phyloP scores from a whole-genome alignment of 2,888 invertebrate species.

The Acanthosoma haemorrhoidale region DNA sequence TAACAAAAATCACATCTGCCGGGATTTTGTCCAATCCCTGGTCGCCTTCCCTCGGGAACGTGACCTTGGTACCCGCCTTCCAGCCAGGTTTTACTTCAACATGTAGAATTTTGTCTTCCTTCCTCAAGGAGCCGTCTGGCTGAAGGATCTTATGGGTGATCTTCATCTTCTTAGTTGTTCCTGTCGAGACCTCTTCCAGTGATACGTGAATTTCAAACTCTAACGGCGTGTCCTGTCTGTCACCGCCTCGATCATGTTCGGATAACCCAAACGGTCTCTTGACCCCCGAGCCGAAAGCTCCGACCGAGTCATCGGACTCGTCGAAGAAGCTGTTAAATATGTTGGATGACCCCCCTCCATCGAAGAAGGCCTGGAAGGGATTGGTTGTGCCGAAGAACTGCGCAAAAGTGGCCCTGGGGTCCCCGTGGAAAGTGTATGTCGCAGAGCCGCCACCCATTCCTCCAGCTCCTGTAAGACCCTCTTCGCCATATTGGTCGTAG shows the following conservation, averaged over 20 bases:
- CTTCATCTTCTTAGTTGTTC: conserved; percentile 97
- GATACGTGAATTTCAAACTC: conserved; percentile 89
- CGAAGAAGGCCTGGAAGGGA: conserved; percentile 81
- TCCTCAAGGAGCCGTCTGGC: conserved; percentile 74
- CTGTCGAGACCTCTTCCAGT: conserved; percentile 87
- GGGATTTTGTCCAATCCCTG: conserved; percentile 88
- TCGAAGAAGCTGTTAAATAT: conserved; percentile 64
- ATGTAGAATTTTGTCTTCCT: conserved; percentile 90
- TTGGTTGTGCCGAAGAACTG: conserved; percentile 95
- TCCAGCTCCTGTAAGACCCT: conserved; percentile 24
- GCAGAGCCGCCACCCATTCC: neutral
- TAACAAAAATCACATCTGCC: conserved; percentile 93
- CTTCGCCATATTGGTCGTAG: conserved; percentile 36
- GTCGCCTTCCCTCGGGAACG: conserved; percentile 94
- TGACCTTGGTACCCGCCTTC: conserved; percentile 97
- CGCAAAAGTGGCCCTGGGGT: conserved; percentile 93
- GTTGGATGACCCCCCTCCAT: conserved; percentile 24
- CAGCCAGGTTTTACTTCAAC: conserved; percentile 95
- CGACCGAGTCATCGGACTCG: conserved; percentile 49
- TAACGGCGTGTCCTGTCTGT: conserved; percentile 83
- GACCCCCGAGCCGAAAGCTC: conserved; percentile 46
- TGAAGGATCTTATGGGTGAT: conserved; percentile 85
- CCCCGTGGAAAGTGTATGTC: conserved; percentile 83
- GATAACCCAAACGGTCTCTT: conserved; percentile 57
- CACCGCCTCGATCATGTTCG: conserved; percentile 43